These are phyloP conservation scores for Porites cylindrica DNA, from an alignment of 92 coral and sea anemone genomes.

Conservation along the genomic window DNA sequence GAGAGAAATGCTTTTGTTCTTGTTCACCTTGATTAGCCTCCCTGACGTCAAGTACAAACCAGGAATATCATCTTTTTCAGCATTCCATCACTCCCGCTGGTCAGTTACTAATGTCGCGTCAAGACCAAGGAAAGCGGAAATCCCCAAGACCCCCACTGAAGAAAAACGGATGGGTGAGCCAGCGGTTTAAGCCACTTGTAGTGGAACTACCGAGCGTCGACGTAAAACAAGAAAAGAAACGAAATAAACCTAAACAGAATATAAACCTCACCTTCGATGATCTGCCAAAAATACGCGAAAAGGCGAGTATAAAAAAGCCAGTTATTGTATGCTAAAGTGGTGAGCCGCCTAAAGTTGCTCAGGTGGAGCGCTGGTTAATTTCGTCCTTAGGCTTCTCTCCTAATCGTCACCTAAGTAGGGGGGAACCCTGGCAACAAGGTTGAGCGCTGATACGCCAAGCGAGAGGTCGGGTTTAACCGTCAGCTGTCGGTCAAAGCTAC, in stretches of 20 bases:
- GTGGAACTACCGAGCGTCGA: slow-evolving; percentile 82
- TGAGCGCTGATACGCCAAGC: too few species aligned
- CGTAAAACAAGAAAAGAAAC: slow-evolving; percentile 53
- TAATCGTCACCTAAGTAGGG: too few species aligned
- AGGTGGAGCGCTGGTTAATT: too few species aligned
- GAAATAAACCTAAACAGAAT: slow-evolving; percentile 28
- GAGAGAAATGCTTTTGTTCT: too few species aligned
- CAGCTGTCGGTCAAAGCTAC: too few species aligned
- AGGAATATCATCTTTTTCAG: neutral
- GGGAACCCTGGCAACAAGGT: too few species aligned
- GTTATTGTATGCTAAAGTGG: neutral
- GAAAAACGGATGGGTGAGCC: slow-evolving; percentile 89
- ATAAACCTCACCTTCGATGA: slow-evolving; percentile 81
- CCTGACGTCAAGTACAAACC: too few species aligned
- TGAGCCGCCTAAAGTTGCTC: neutral
- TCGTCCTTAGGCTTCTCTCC: too few species aligned
- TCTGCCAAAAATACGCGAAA: slow-evolving; percentile 87
- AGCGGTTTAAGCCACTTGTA: slow-evolving; percentile 78
- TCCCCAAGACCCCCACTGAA: slow-evolving; percentile 39
- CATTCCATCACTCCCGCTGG: slow-evolving; percentile 21
- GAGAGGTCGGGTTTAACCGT: too few species aligned
- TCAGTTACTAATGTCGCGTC: slow-evolving; percentile 13
- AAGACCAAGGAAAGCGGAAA: slow-evolving; percentile 23
- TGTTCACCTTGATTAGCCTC: too few species aligned
- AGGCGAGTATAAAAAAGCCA: slow-evolving; percentile 60